Evolutionary conservation across 2,113 vertebrate genomes (phyloP).

Genomic region (Pelecanus crispus): DNA sequence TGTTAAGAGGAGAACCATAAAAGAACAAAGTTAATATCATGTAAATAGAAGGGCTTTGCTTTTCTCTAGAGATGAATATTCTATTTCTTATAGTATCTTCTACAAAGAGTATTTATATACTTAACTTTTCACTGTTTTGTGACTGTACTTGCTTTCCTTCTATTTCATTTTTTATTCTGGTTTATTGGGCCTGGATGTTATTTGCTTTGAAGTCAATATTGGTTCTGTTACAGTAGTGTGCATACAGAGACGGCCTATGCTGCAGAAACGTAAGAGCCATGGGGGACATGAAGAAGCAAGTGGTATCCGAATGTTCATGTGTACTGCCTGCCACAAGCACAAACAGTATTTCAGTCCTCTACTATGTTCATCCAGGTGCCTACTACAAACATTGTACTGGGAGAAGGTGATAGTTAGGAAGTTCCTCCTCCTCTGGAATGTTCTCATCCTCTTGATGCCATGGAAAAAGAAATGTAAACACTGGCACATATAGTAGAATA

Average conservation of each 20-base stretch:
- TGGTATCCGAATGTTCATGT: not conserved
- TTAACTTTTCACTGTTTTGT: not conserved
- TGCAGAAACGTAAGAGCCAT: not conserved
- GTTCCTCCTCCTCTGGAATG: not conserved
- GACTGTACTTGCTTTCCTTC: not conserved
- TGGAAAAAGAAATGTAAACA: not conserved
- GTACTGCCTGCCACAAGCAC: not conserved
- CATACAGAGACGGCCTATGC: not conserved
- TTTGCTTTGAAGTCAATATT: not conserved
- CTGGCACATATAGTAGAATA: not conserved
- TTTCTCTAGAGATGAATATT: not conserved
- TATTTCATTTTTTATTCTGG: not conserved
- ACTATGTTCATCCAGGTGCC: not conserved
- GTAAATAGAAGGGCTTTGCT: not conserved
- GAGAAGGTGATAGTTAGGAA: not conserved
- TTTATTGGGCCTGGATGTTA: not conserved
- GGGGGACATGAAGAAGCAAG: not conserved
- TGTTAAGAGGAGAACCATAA: not conserved
- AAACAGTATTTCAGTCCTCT: not conserved
- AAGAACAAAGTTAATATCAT: not conserved
- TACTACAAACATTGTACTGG: not conserved
- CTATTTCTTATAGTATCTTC: not conserved
- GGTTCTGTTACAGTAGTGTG: not conserved
- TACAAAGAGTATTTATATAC: not conserved
- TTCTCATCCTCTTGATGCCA: not conserved